phyloP scores from a whole-genome alignment of 2,113 vertebrate species.

The Pseudorectes ferrugineus region DNA sequence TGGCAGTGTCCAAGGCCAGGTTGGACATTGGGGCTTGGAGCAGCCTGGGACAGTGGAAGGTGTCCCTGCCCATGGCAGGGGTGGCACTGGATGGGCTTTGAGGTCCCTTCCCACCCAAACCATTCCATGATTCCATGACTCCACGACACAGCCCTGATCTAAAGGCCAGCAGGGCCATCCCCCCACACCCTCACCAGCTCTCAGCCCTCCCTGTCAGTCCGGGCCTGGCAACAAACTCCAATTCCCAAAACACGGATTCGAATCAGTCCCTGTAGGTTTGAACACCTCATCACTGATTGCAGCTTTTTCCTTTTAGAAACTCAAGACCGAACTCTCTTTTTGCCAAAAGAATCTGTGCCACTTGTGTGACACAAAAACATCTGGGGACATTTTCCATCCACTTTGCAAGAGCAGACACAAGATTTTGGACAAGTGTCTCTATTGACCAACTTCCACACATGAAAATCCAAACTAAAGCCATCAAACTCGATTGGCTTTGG shows the following conservation, averaged over 20 bases:
- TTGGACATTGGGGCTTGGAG: neutral
- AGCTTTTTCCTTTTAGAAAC: neutral
- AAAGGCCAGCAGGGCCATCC: neutral
- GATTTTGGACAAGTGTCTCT: neutral
- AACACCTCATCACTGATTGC: neutral
- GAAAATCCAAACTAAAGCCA: neutral
- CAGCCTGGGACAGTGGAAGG: neutral
- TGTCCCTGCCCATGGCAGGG: neutral
- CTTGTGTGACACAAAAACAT: neutral
- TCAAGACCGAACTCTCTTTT: neutral
- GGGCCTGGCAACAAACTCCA: neutral
- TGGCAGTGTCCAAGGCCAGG: neutral
- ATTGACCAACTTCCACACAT: neutral
- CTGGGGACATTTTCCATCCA: neutral
- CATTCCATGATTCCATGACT: neutral
- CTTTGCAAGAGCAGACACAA: neutral
- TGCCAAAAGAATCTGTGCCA: neutral
- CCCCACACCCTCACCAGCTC: neutral
- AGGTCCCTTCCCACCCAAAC: accelerated
- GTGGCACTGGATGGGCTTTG: accelerated
- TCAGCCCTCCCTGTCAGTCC: neutral
- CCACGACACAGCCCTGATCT: neutral
- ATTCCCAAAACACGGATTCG: neutral
- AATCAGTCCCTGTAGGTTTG: neutral
- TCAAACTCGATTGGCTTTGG: neutral